A percentile compares a stretch with the other conserved stretches of the same genome.
Evolutionary conservation across 2,888 invertebrate genomes (phyloP).

Genomic region (Thelaira solivaga): DNA sequence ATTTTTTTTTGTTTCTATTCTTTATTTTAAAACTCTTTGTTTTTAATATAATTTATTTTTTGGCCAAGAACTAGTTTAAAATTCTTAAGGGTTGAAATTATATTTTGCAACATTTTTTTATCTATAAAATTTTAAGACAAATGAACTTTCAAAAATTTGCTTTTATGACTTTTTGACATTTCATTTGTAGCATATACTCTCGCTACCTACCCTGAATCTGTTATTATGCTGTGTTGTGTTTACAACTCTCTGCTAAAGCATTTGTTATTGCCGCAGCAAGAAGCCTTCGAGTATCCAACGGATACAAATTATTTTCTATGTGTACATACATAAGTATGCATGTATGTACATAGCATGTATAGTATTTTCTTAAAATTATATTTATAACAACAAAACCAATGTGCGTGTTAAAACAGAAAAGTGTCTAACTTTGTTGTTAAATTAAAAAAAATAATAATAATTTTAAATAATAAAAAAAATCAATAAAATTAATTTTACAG

Average conservation of each 20-base stretch:
- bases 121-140: conserved; percentile 39
- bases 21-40: too few relatives aligned
- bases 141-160: conserved; percentile 43
- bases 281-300: conserved; percentile 49
- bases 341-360: too few relatives aligned
- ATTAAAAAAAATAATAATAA: neutral
- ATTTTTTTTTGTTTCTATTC: neutral
- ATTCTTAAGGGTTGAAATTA: conserved; percentile 47
- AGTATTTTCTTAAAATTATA: neutral
- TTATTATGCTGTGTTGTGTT: neutral
- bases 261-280: conserved; percentile 46
- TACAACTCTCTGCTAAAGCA: conserved; percentile 13
- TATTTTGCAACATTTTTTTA: neutral
- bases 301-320: conserved; percentile 35
- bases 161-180: conserved; percentile 57
- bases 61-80: neutral
- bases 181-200: conserved; percentile 24
- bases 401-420: conserved; percentile 17
- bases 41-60: too few relatives aligned
- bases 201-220: conserved; percentile 21
- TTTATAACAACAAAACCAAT: conserved; percentile 7
- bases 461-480: conserved; percentile 1
- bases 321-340: too few relatives aligned
- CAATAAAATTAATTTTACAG: neutral
- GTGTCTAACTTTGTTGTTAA: conserved; percentile 6